Evolutionary conservation across 2,113 vertebrate species (phyloP).

Genomic region (Ochotona princeps): DNA sequence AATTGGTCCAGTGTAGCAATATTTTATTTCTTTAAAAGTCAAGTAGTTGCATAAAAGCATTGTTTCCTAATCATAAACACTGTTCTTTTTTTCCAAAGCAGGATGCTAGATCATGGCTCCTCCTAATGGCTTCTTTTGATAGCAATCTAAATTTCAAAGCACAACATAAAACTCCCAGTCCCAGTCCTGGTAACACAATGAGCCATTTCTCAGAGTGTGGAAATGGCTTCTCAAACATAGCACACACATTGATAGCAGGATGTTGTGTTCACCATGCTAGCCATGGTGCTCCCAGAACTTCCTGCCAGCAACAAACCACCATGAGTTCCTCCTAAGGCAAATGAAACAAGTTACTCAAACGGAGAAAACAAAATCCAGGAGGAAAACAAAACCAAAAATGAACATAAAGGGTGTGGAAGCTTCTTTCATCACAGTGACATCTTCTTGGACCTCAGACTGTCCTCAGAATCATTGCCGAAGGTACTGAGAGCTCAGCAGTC

Average conservation of each 20-base stretch:
- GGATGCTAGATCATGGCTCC: not conserved
- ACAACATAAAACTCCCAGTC: not conserved
- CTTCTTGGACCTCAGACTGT: not conserved
- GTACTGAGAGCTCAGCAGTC: not conserved
- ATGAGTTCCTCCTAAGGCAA: not conserved
- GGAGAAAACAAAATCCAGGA: not conserved
- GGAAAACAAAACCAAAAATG: not conserved
- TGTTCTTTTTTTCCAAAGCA: not conserved
- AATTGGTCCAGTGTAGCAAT: not conserved
- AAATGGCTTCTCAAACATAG: not conserved
- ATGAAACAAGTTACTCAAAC: not conserved
- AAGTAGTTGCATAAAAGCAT: not conserved
- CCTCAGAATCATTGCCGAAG: not conserved
- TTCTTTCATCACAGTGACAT: not conserved
- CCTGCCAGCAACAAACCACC: too few species aligned
- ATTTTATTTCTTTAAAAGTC: slow-evolving; percentile 30
- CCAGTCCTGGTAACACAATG: not conserved
- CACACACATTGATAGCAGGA: not conserved
- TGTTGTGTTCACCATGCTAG: rapidly evolving
- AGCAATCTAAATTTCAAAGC: slow-evolving; percentile 32
- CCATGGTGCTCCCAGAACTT: not conserved
- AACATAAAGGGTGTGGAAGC: not conserved
- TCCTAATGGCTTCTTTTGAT: not conserved
- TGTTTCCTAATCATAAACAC: slow-evolving; percentile 6
- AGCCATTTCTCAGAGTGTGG: not conserved